Evolutionary conservation across 2,888 invertebrate genomes (phyloP), one percentile per base, ranked within the genome.

Genomic region (Blastobasis lacticolella): DNA sequence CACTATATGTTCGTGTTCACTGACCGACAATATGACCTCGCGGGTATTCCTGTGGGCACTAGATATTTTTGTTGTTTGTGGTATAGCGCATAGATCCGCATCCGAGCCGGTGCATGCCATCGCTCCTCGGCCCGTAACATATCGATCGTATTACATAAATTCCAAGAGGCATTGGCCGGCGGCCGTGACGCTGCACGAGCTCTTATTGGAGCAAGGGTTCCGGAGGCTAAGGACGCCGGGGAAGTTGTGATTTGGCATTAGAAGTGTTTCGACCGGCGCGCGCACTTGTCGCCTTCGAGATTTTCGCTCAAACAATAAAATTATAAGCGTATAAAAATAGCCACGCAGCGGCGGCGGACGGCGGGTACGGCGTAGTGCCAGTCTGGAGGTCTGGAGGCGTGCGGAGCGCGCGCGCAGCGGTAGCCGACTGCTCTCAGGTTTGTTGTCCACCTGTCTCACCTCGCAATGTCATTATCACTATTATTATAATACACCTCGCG

Each of bases 301-400:
- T 76, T 86, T 83, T 82, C 74, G 81, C 74, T 76, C 71, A 82
- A 87, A 87, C 85, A 87, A 87, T 87, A 85, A 88, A 86, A 85
- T 87, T 86, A 86, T 87, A 86, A 80, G 79, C 82, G 75, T 70
- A 72, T 84, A 82, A 78, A 86, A 85, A 86, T 86, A 86, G 79
- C 70, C 57, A 67, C 67, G 73, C 70, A 70, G 62, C 61, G 69
- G 67, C 66, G 62, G 59, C 66, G 73, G 65, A 61, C 69, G 68
- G 61, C 59, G 66, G 63, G 62, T 61, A 62, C 69, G 60, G 61
- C 63, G 69, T 76, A 74, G 79, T 75, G 73, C 70, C 67, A 63
- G 71, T 73, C 72, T 76, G 80, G 82, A 81, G 77, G 73, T 69
- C 76, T 75, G 77, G 75, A 83, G 66, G 75, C 86, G 85, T 79